Evolutionary conservation across 1,140 invertebrate genomes (phyloP).

Genomic region (Battus philenor): DNA sequence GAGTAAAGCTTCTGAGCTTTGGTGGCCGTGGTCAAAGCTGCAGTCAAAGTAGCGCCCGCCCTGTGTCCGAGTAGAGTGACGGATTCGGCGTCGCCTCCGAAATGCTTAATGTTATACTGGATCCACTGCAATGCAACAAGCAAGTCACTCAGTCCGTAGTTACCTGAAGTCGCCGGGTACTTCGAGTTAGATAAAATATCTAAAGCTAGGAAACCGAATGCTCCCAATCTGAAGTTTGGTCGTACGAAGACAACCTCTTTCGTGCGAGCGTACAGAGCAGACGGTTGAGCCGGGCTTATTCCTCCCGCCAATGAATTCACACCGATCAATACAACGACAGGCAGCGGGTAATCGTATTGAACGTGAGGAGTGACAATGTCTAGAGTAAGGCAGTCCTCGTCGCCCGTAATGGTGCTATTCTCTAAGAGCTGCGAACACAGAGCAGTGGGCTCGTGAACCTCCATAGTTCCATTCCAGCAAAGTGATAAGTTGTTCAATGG

Average conservation of each 20-base stretch:
- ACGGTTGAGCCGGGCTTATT: slow-evolving; percentile 81
- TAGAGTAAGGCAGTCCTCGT: slow-evolving; percentile 88
- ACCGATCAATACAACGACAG: slow-evolving; percentile 89
- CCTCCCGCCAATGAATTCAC: slow-evolving; percentile 85
- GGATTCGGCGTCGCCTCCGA: slow-evolving; percentile 85
- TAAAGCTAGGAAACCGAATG: slow-evolving; percentile 87
- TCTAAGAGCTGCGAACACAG: slow-evolving; percentile 82
- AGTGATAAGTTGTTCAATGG: slow-evolving; percentile 80
- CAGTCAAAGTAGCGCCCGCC: slow-evolving; percentile 86
- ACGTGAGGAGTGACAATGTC: slow-evolving; percentile 86
- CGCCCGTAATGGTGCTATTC: slow-evolving; percentile 80
- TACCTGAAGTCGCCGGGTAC: slow-evolving; percentile 87
- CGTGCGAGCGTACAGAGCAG: slow-evolving; percentile 81
- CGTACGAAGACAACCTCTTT: slow-evolving; percentile 89
- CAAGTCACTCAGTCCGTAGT: slow-evolving; percentile 90
- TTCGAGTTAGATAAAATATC: slow-evolving; percentile 81
- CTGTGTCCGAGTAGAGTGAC: slow-evolving; percentile 89
- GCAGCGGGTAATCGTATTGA: slow-evolving; percentile 82
- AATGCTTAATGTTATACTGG: slow-evolving; percentile 86
- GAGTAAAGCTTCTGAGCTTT: slow-evolving; percentile 80
- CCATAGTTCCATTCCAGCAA: slow-evolving; percentile 88
- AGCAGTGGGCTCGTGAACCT: slow-evolving; percentile 80
- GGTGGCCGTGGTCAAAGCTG: slow-evolving; percentile 76
- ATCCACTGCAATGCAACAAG: slow-evolving; percentile 88
- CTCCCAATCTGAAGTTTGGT: slow-evolving; percentile 87